Evolutionary conservation across 1,140 invertebrate species (phyloP).

Genomic region (Homalodisca vitripennis): DNA sequence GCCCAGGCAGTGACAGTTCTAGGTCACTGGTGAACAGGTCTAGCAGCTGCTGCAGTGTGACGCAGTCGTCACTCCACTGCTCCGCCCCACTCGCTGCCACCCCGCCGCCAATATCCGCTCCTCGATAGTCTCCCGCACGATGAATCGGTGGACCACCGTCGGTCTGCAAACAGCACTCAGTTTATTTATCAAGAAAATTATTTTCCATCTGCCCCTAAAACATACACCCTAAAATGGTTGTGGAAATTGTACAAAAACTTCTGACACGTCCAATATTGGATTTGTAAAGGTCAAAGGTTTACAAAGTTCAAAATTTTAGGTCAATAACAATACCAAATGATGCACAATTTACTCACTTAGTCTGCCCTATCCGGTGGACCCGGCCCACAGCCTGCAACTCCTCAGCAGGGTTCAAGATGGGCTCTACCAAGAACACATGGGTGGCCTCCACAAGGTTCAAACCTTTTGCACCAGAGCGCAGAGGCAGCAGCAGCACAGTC

Average conservation of each 20-base stretch:
- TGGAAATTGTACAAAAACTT: too few species aligned
- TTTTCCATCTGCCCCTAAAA: too few species aligned
- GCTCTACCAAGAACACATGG: conserved; percentile 75
- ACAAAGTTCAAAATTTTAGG: neutral
- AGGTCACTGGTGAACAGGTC: conserved; percentile 33
- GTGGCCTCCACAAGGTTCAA: conserved; percentile 78
- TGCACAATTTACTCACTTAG: conserved; percentile 53
- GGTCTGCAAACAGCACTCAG: conserved; percentile 44
- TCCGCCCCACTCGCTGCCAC: conserved; percentile 32
- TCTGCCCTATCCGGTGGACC: conserved; percentile 78
- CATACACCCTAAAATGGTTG: too few species aligned
- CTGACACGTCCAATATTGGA: too few species aligned
- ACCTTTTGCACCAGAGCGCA: conserved; percentile 70
- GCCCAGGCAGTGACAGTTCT: neutral
- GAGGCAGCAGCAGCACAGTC: conserved; percentile 64
- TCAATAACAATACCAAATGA: neutral
- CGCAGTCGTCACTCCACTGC: conserved; percentile 36
- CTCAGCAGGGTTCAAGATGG: conserved; percentile 69
- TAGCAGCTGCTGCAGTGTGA: conserved; percentile 36
- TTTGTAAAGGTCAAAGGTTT: too few species aligned
- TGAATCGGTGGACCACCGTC: conserved; percentile 66
- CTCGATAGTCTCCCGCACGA: conserved; percentile 68
- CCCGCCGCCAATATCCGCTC: conserved; percentile 56
- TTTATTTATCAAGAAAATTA: too few species aligned
- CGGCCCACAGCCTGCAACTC: conserved; percentile 77